A percentile compares a stretch with the other conserved stretches of the same genome.
These are phyloP conservation scores for Solea solea DNA, from an alignment of 2,113 vertebrate genomes.

Conservation along the genomic window DNA sequence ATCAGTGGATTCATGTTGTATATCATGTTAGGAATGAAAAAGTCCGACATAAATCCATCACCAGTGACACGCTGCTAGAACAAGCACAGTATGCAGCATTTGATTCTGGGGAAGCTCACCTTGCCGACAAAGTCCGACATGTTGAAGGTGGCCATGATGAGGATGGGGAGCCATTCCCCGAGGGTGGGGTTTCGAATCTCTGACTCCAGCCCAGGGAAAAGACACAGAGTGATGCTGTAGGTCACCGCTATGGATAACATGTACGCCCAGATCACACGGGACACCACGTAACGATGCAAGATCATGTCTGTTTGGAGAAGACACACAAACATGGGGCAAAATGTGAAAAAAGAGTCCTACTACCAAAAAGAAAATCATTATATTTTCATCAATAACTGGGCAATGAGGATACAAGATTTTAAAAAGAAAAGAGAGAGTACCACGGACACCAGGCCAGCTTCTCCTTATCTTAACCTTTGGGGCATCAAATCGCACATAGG, in stretches of 20 bases:
- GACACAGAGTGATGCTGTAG: conserved; percentile 97
- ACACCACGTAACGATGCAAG: conserved; percentile 92
- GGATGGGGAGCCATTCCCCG: conserved; percentile 97
- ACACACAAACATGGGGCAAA: background rate
- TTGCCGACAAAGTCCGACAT: conserved; percentile 98
- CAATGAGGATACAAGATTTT: conserved; percentile 3
- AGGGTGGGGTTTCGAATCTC: conserved; percentile 91
- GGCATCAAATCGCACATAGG: conserved; percentile 90
- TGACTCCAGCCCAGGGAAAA: conserved; percentile 95
- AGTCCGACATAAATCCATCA: too few relatives aligned
- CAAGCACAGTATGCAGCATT: too few relatives aligned
- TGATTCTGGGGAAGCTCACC: conserved; percentile 73
- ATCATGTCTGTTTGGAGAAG: conserved; percentile 86
- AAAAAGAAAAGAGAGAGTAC: conserved; percentile 64
- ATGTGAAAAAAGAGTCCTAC: background rate
- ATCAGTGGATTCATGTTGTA: background rate
- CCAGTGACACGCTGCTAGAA: too few relatives aligned
- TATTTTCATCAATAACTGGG: conserved; percentile 1
- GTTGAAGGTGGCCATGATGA: conserved; percentile 99
- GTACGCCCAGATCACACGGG: conserved; percentile 95
- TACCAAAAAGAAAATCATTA: background rate
- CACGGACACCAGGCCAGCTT: conserved; percentile 91
- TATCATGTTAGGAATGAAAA: background rate
- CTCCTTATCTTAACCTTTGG: conserved; percentile 84
- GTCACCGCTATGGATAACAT: conserved; percentile 97